Percentiles rank a stretch among this genome's conserved stretches.
Conservation (phyloP, 2,113 vertebrate genomes). For the Corvus moneduloides region DNA sequence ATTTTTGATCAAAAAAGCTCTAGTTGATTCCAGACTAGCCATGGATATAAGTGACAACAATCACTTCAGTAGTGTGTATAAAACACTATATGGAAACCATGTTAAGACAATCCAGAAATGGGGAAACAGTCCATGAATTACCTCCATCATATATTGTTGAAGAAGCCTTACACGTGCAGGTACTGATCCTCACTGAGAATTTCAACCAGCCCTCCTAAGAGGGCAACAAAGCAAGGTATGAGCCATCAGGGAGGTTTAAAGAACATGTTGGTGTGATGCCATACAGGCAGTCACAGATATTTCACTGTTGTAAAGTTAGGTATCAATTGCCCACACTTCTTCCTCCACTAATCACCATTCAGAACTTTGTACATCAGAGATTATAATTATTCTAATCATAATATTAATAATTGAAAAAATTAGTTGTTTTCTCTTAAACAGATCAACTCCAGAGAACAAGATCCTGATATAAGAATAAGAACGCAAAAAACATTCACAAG, state of each 20-base stretch:
- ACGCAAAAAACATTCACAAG: background rate
- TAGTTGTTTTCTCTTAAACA: background rate
- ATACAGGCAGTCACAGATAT: background rate
- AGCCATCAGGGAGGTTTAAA: background rate
- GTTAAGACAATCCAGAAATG: background rate
- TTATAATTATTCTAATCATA: background rate
- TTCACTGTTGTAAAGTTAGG: background rate
- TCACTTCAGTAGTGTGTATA: background rate
- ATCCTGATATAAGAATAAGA: background rate
- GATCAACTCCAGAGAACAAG: background rate
- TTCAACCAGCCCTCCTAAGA: background rate
- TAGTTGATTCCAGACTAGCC: background rate
- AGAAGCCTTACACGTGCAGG: background rate
- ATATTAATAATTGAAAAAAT: background rate
- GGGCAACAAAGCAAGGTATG: background rate
- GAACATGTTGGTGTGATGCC: background rate
- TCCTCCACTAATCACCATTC: background rate
- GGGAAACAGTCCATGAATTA: background rate
- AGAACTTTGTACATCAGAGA: background rate
- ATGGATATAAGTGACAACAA: background rate
- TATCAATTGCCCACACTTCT: background rate
- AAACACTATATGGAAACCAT: background rate
- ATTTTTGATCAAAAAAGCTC: background rate
- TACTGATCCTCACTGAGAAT: background rate
- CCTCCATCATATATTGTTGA: background rate